Conservation (phyloP, 1,140 invertebrate genomes). For the Ceratosolen fusciceps region DNA sequence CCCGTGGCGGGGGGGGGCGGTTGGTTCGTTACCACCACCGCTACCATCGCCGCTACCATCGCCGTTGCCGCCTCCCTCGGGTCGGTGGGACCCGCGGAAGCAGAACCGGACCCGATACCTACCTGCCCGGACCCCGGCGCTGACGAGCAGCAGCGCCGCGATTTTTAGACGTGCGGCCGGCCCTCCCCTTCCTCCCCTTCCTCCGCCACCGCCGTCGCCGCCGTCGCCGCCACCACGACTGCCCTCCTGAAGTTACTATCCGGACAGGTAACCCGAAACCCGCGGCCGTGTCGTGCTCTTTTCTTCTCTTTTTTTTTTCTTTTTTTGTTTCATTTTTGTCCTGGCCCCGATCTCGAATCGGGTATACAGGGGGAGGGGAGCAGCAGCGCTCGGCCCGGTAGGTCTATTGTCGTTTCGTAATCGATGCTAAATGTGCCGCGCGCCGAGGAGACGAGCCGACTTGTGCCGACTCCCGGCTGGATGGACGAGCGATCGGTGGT, state of each 20-base stretch:
- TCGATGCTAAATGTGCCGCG: conserved; percentile 61
- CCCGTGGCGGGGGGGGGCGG: neutral
- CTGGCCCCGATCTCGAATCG: conserved; percentile 15
- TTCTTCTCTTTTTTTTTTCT: too few species aligned
- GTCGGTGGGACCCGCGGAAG: too few species aligned
- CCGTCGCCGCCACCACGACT: neutral
- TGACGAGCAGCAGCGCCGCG: neutral
- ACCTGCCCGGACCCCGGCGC: neutral
- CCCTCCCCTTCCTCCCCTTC: too few species aligned
- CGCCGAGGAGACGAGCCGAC: conserved; percentile 1
- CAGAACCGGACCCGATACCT: too few species aligned
- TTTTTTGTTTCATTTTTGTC: too few species aligned
- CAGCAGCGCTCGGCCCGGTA: conserved; percentile 54
- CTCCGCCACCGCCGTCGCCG: neutral
- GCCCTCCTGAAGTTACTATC: neutral
- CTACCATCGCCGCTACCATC: neutral
- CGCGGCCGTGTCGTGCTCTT: neutral
- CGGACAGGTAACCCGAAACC: conserved; percentile 34
- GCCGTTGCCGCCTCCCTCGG: neutral
- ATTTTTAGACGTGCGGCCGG: conserved; percentile 33
- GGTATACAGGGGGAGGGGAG: conserved; percentile 6
- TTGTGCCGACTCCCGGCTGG: neutral
- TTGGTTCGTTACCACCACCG: neutral
- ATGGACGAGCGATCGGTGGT: neutral
- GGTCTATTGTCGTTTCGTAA: conserved; percentile 65